Conservation (phyloP, 2,797 vertebrate species). For the Dendrocincla fuliginosa region DNA sequence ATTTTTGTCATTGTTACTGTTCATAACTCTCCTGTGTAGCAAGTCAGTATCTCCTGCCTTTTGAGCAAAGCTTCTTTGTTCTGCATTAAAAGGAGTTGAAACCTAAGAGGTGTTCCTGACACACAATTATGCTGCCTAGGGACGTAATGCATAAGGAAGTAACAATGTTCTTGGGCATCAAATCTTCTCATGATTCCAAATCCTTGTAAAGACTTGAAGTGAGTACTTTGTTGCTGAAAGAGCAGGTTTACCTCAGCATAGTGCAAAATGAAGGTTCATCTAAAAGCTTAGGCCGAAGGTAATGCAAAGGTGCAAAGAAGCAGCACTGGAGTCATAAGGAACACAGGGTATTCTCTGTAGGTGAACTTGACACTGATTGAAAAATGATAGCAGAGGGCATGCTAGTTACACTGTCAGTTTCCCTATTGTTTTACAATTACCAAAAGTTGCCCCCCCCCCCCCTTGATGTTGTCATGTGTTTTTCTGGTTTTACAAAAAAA, state of each 20-base stretch:
- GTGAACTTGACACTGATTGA: not conserved
- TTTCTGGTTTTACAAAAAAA: not conserved
- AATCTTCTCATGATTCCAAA: not conserved
- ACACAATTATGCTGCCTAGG: not conserved
- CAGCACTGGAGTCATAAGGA: not conserved
- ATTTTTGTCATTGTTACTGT: not conserved
- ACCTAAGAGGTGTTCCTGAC: not conserved
- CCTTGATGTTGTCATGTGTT: not conserved
- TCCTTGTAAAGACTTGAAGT: not conserved
- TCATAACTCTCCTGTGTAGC: not conserved
- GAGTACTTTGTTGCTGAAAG: not conserved
- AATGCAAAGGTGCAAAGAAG: not conserved
- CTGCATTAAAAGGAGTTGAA: not conserved
- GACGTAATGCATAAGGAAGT: not conserved
- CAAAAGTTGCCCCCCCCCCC: accelerated
- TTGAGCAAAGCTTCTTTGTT: not conserved
- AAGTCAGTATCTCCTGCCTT: not conserved
- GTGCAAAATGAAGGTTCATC: not conserved
- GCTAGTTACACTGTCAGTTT: not conserved
- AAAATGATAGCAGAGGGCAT: not conserved
- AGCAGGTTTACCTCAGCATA: not conserved
- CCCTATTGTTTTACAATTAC: not conserved
- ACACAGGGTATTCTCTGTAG: not conserved
- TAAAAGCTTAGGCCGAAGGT: not conserved
- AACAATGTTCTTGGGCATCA: not conserved